phyloP scores from a whole-genome alignment of 2,888 invertebrate species.

The Neoaliturus tenellus region DNA sequence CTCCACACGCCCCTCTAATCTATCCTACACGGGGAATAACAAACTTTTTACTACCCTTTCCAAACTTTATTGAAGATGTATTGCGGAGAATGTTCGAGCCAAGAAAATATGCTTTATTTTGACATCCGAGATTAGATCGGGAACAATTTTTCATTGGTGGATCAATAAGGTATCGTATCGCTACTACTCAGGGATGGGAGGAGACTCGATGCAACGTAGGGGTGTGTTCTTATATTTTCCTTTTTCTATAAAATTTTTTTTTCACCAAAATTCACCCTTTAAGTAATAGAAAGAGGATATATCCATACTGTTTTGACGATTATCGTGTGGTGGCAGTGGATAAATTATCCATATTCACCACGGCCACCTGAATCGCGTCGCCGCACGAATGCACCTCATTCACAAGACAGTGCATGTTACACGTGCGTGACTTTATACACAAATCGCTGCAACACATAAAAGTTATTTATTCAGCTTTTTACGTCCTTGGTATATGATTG shows the following conservation, averaged over 20 bases:
- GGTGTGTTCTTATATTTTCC: too few species aligned
- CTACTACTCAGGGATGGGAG: too few species aligned
- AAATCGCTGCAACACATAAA: conserved; percentile 41
- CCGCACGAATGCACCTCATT: conserved; percentile 37
- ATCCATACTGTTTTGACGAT: too few species aligned
- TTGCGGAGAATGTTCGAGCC: conserved; percentile 21
- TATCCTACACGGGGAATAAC: conserved; percentile 55
- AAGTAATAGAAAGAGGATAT: too few species aligned
- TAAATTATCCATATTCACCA: conserved; percentile 34
- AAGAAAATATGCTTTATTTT: conserved; percentile 40
- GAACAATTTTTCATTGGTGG: background rate
- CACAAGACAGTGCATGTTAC: conserved; percentile 9
- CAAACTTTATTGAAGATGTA: conserved; percentile 57
- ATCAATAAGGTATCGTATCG: background rate
- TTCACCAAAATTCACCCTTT: too few species aligned
- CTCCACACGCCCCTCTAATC: conserved; percentile 48
- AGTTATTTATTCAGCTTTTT: conserved; percentile 45
- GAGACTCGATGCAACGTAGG: too few species aligned
- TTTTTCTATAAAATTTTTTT: too few species aligned
- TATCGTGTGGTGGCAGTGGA: too few species aligned
- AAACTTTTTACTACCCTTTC: conserved; percentile 60
- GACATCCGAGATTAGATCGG: conserved; percentile 15
- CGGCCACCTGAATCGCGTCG: background rate
- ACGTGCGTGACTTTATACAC: conserved; percentile 33
- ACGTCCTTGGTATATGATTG: conserved; percentile 2